Evolutionary conservation across 2,113 vertebrate species (phyloP), one percentile per base, ranked within the genome.

Genomic region (Girardinichthys multiradiatus): DNA sequence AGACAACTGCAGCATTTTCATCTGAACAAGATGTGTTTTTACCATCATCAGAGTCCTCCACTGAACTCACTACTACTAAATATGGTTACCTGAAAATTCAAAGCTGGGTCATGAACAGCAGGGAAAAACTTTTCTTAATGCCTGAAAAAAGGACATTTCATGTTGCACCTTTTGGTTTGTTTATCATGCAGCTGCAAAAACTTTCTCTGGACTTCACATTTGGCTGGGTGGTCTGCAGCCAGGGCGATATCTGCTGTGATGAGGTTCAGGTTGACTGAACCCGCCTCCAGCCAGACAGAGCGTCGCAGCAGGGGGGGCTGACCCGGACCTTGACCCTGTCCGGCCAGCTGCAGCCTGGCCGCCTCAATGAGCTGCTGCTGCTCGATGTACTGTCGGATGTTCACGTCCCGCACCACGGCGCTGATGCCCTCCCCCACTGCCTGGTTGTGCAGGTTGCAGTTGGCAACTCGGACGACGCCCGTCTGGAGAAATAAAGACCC

Each of bases 401-500:
- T 96, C 4, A 98, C 86, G 78, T 99, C 97, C 79, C 98, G 98
- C 76, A 98, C 92, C 71, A 97, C 96, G 0, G 96, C 96, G 19
- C 97, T 99, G 82, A 99, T 86, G 54, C 98, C 98, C 88, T 99
- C 98, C 4, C 98, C 96, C 8, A 99, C 98, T 0, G 97, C 95
- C 83, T 97, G 96, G 88, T 97, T 99, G 90, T 99, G 98, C 64
- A 99, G 95, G 90, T 99, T 99, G 89, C 98, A 99, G 90, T 96
- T 97, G 27, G 97, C 97, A 80, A 99, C 80, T 4, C 97, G 95
- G 26, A 99, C 51, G 10, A 95, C 89, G 1, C 95, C 95, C 76
- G 97, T 98, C 98, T 99, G 86, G 54, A 82, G 29, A 59, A 60
- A 29, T 54, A n/a, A 14, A 29, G 7, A 39, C 2, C 21, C 0